Evolutionary conservation across 2,888 invertebrate genomes (phyloP).

Genomic region (Diarsia rubi): DNA sequence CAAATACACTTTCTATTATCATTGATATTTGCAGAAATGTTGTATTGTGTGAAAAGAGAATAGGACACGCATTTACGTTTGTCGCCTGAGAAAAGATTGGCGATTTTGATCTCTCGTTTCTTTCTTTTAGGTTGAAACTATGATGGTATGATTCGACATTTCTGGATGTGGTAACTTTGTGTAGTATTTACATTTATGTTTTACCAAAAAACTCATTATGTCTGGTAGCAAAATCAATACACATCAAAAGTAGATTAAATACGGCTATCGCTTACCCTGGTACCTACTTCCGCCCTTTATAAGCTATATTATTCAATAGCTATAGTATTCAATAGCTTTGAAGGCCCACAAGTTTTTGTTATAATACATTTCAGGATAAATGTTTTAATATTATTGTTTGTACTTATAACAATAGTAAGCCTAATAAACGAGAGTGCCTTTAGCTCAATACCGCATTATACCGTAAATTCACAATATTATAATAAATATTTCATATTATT

Average conservation of each 20-base stretch:
- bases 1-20: constrained; percentile 42
- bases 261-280: too few relatives aligned
- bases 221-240: too few relatives aligned
- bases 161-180: neutral
- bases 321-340: too few relatives aligned
- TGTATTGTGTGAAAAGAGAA: constrained; percentile 1
- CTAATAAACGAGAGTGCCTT: neutral
- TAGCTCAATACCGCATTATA: neutral
- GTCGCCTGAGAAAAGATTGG: neutral
- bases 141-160: neutral
- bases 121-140: neutral
- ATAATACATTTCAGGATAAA: neutral
- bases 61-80: neutral
- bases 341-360: neutral
- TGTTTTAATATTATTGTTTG: too few relatives aligned
- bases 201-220: too few relatives aligned
- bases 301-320: too few relatives aligned
- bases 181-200: neutral
- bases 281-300: too few relatives aligned
- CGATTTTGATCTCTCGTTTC: neutral
- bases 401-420: too few relatives aligned
- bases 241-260: too few relatives aligned
- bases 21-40: neutral
- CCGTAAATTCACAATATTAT: constrained; percentile 4
- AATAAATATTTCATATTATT: constrained; percentile 13